Conservation (phyloP, 2,797 vertebrate genomes). For the Adrianichthys oophorus region DNA sequence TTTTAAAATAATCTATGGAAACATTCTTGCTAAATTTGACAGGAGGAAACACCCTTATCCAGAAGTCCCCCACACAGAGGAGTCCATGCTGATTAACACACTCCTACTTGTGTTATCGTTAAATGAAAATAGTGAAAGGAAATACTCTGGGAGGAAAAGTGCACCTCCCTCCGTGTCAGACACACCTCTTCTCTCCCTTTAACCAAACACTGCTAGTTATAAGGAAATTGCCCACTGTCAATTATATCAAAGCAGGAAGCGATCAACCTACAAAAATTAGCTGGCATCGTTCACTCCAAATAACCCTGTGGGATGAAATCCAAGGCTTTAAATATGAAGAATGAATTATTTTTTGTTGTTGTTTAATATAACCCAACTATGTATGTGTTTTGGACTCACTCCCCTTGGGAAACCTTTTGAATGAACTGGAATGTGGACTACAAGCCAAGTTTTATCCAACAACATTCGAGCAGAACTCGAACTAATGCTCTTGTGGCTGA, state of each 20-base stretch:
- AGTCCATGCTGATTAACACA: conserved; percentile 44
- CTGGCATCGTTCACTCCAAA: too few species aligned
- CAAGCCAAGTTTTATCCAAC: conserved; percentile 14
- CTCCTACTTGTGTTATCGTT: conserved; percentile 57
- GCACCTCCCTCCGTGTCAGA: conserved; percentile 56
- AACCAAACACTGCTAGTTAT: conserved; percentile 9
- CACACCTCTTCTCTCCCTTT: conserved; percentile 38
- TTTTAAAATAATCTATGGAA: conserved; percentile 20
- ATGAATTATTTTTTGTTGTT: too few species aligned
- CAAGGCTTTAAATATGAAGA: too few species aligned
- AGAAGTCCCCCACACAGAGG: conserved; percentile 22
- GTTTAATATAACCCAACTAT: too few species aligned
- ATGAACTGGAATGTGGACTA: conserved; percentile 14
- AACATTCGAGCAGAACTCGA: conserved; percentile 9
- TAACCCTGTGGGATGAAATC: too few species aligned
- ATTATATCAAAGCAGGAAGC: too few species aligned
- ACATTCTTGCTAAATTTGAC: conserved; percentile 42
- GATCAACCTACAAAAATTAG: too few species aligned
- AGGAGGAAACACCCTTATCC: conserved; percentile 30
- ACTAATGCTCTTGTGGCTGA: conserved; percentile 17
- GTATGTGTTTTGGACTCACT: conserved; percentile 6
- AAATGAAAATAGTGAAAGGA: conserved; percentile 65
- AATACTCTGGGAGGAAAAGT: conserved; percentile 68
- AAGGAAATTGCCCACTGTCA: too few species aligned
- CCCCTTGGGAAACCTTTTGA: not conserved